A percentile compares a stretch with the other conserved stretches of the same genome.
These are phyloP conservation scores for Lamproptera curius DNA, from an alignment of 2,888 invertebrate species.

Conservation along the genomic window DNA sequence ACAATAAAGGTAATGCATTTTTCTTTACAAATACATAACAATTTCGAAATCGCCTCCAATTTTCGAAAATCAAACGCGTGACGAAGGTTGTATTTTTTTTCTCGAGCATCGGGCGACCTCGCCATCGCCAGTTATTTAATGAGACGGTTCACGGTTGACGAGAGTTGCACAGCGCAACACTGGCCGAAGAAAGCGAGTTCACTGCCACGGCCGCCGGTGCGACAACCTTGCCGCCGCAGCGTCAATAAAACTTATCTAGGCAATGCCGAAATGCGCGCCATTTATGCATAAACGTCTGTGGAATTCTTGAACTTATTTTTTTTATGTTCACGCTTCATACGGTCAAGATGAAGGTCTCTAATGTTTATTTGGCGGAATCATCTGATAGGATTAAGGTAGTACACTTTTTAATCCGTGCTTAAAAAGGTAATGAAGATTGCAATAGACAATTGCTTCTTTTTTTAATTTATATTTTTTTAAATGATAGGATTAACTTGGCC, in stretches of 20 bases:
- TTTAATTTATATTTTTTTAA: too few species aligned
- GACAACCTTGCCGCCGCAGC: conserved; percentile 59
- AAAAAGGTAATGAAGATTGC: too few species aligned
- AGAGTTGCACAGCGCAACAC: conserved; percentile 39
- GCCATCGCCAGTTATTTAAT: conserved; percentile 12
- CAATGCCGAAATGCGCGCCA: conserved; percentile 24
- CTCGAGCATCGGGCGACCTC: conserved; percentile 8
- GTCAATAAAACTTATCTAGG: conserved; percentile 30
- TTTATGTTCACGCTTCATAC: too few species aligned
- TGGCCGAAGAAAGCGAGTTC: conserved; percentile 72
- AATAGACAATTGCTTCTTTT: too few species aligned
- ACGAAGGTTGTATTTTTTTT: neutral
- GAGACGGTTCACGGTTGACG: conserved; percentile 51
- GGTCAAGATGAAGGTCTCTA: too few species aligned
- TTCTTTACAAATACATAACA: too few species aligned
- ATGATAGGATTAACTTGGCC: too few species aligned
- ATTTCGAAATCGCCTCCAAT: neutral
- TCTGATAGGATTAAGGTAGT: too few species aligned
- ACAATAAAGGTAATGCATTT: too few species aligned
- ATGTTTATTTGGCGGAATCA: too few species aligned
- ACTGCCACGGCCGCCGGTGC: conserved; percentile 71
- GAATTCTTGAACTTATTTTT: too few species aligned
- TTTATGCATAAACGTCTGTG: conserved; percentile 24
- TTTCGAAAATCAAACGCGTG: neutral
- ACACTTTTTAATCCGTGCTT: too few species aligned